Evolutionary conservation across 2,113 vertebrate genomes (phyloP).

Genomic region (Tringa solitaria): DNA sequence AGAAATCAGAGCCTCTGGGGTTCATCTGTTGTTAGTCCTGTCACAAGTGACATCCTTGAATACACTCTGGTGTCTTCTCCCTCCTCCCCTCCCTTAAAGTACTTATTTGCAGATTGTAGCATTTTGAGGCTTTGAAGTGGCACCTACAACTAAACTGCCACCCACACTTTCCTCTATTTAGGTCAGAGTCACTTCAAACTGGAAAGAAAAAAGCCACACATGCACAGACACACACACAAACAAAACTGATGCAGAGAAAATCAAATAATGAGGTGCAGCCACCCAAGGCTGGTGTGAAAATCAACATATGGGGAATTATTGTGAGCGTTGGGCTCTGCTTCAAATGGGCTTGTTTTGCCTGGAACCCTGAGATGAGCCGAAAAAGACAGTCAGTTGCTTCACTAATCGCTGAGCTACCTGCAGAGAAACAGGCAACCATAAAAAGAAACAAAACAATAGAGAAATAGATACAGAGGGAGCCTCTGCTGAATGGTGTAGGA

Average conservation of each 20-base stretch:
- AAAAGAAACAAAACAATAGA: conserved; percentile 37
- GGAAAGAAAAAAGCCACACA: not conserved
- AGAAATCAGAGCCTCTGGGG: conserved; percentile 20
- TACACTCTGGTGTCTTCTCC: not conserved
- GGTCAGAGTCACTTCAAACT: conserved; percentile 21
- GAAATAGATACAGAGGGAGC: not conserved
- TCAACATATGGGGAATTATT: conserved; percentile 65
- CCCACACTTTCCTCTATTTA: conserved; percentile 41
- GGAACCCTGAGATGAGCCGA: conserved; percentile 52
- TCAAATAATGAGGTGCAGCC: conserved; percentile 59
- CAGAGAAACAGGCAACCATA: conserved; percentile 48
- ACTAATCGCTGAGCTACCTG: conserved; percentile 44
- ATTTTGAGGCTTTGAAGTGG: conserved; percentile 39
- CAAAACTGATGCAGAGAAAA: conserved; percentile 33
- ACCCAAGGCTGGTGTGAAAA: conserved; percentile 58
- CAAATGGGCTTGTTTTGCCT: conserved; percentile 61
- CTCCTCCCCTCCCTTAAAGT: not conserved
- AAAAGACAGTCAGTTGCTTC: conserved; percentile 22
- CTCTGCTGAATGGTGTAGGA: not conserved
- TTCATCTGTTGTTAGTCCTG: not conserved
- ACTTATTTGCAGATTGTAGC: conserved; percentile 10
- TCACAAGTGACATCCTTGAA: not conserved
- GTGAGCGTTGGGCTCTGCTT: not conserved
- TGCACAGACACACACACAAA: not conserved
- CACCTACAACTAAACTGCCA: conserved; percentile 27